Evolutionary conservation across 2,113 vertebrate species (phyloP).

Genomic region (Sander vitreus): DNA sequence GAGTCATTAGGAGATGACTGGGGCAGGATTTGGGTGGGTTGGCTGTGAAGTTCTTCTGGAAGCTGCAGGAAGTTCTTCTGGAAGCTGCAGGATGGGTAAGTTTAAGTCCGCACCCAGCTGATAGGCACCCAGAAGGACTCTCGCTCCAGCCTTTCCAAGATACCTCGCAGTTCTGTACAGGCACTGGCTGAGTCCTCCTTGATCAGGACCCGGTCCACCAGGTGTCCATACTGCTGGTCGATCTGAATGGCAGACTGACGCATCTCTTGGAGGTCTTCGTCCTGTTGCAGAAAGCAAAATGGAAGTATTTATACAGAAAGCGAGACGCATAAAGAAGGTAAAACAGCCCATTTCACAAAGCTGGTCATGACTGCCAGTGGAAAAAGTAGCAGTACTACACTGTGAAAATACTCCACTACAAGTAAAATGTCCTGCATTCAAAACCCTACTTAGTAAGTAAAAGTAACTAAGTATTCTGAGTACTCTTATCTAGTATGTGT

Average conservation of each 20-base stretch:
- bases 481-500: too few species aligned
- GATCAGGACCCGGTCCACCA: slow-evolving; percentile 91
- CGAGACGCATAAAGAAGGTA: not conserved
- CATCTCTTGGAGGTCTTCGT: slow-evolving; percentile 93
- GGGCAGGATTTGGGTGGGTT: slow-evolving; percentile 14
- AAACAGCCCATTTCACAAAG: not conserved
- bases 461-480: too few species aligned
- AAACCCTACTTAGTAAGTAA: too few species aligned
- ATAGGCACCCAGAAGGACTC: slow-evolving; percentile 93
- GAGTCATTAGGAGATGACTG: slow-evolving; percentile 18
- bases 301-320: not conserved
- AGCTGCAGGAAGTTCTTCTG: slow-evolving; percentile 1
- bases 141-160: slow-evolving; percentile 90
- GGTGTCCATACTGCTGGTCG: slow-evolving; percentile 92
- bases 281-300: slow-evolving; percentile 76
- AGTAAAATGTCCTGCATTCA: too few species aligned
- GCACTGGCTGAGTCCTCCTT: slow-evolving; percentile 92
- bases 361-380: not conserved
- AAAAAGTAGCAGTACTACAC: too few species aligned
- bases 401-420: too few species aligned
- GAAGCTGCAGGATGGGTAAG: not conserved
- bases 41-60: slow-evolving; percentile 37
- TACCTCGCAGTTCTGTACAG: slow-evolving; percentile 85
- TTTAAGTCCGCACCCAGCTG: slow-evolving; percentile 90
- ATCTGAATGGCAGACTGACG: slow-evolving; percentile 91